phyloP scores from a whole-genome alignment of 2,797 vertebrate species.

The Gephyroberyx darwinii region DNA sequence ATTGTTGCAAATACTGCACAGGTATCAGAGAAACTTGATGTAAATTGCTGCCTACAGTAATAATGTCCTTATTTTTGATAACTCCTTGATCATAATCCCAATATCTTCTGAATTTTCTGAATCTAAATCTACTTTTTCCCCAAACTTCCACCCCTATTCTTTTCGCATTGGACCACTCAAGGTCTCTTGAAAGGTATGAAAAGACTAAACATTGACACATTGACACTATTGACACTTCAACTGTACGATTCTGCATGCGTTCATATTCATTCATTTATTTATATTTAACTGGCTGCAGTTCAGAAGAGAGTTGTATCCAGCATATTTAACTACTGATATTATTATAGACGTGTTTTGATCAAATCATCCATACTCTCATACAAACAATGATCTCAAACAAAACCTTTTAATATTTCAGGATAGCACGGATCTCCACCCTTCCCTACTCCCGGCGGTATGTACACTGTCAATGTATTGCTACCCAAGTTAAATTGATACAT shows the following conservation, averaged over 20 bases:
- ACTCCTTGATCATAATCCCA: slow-evolving; percentile 41
- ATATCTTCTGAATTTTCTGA: slow-evolving; percentile 38
- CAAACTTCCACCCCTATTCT: slow-evolving; percentile 59
- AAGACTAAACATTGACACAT: slow-evolving; percentile 62
- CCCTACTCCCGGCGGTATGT: slow-evolving; percentile 82
- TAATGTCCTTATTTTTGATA: slow-evolving; percentile 40
- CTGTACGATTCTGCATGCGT: slow-evolving; percentile 9
- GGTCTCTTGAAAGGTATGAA: slow-evolving; percentile 90
- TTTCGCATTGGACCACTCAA: slow-evolving; percentile 80
- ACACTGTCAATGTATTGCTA: slow-evolving; percentile 1
- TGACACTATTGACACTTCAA: slow-evolving; percentile 51
- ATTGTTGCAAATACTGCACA: slow-evolving; percentile 30
- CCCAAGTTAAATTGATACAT: not conserved
- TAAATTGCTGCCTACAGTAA: slow-evolving; percentile 9
- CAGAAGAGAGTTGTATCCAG: not conserved
- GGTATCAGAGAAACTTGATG: slow-evolving; percentile 44
- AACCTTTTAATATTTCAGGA: slow-evolving; percentile 71
- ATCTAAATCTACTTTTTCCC: slow-evolving; percentile 49
- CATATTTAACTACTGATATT: not conserved
- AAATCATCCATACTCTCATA: not conserved
- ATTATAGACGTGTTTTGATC: not conserved
- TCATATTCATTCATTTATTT: slow-evolving; percentile 23
- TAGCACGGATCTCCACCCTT: slow-evolving; percentile 80
- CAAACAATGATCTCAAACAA: slow-evolving; percentile 13
- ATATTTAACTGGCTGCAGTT: slow-evolving; percentile 1